Evolutionary conservation across 1,140 invertebrate genomes (phyloP).

Genomic region (Maniola jurtina): DNA sequence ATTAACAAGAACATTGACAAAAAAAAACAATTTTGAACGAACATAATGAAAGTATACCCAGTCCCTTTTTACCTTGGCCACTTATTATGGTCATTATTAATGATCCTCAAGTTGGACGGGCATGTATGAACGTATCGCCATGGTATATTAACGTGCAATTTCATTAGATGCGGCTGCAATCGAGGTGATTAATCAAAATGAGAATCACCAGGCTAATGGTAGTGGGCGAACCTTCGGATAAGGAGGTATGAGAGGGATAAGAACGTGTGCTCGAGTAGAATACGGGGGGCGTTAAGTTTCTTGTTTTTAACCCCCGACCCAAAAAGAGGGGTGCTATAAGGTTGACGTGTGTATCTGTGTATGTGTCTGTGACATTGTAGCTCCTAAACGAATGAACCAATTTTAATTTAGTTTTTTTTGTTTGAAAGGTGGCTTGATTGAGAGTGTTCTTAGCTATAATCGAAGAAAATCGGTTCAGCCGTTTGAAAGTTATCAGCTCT

Average conservation of each 20-base stretch:
- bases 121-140: conserved; percentile 18
- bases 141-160: conserved; percentile 32
- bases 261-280: neutral
- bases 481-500: too few relatives aligned
- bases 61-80: conserved; percentile 1
- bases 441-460: too few relatives aligned
- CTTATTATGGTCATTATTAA: conserved; percentile 22
- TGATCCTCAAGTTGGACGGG: conserved; percentile 10
- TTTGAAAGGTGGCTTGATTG: too few relatives aligned
- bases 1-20: too few relatives aligned
- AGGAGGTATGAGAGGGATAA: neutral
- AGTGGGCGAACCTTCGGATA: conserved; percentile 9
- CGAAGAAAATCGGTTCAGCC: too few relatives aligned
- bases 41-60: neutral
- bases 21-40: neutral
- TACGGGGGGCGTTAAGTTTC: neutral
- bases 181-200: conserved; percentile 29
- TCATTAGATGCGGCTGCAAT: conserved; percentile 30
- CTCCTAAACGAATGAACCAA: too few relatives aligned
- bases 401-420: too few relatives aligned
- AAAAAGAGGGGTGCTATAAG: too few relatives aligned
- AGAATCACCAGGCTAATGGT: conserved; percentile 10
- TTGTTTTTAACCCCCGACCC: neutral
- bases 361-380: too few relatives aligned
- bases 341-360: too few relatives aligned